These are phyloP conservation scores for Sturnus vulgaris DNA, from an alignment of 2,113 vertebrate genomes.

Conservation along the genomic window DNA sequence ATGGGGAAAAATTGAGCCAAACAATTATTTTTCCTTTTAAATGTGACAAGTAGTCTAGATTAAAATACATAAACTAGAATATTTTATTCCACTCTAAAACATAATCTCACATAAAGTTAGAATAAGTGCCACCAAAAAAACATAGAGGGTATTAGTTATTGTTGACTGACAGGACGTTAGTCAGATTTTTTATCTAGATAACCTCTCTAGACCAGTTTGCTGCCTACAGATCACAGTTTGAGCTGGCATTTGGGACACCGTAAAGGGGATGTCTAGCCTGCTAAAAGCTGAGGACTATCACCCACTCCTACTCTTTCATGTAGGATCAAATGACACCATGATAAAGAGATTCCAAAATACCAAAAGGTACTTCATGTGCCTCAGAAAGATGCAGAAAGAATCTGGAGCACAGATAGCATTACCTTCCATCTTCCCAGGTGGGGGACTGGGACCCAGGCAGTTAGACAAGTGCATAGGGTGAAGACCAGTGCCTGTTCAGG, in stretches of 20 bases:
- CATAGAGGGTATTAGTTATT: background rate
- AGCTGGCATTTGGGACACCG: background rate
- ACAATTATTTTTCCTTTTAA: background rate
- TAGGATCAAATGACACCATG: background rate
- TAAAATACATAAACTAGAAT: background rate
- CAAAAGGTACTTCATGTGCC: background rate
- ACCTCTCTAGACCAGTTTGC: background rate
- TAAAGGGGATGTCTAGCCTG: background rate
- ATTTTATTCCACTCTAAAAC: background rate
- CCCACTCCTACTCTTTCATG: background rate
- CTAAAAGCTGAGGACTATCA: background rate
- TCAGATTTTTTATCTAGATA: background rate
- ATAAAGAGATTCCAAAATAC: background rate
- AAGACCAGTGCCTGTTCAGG: background rate
- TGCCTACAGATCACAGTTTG: background rate
- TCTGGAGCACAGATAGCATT: background rate
- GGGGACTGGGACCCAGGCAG: background rate
- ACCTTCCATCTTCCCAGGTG: background rate
- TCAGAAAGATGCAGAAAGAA: background rate
- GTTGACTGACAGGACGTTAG: background rate
- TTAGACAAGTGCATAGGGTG: background rate
- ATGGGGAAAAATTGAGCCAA: background rate
- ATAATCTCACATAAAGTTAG: background rate
- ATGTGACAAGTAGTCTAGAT: background rate
- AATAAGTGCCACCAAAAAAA: background rate